Base-by-base conservation (phyloP, 64 coral and sea anemone genomes). In the Orbicella faveolata region DNA sequence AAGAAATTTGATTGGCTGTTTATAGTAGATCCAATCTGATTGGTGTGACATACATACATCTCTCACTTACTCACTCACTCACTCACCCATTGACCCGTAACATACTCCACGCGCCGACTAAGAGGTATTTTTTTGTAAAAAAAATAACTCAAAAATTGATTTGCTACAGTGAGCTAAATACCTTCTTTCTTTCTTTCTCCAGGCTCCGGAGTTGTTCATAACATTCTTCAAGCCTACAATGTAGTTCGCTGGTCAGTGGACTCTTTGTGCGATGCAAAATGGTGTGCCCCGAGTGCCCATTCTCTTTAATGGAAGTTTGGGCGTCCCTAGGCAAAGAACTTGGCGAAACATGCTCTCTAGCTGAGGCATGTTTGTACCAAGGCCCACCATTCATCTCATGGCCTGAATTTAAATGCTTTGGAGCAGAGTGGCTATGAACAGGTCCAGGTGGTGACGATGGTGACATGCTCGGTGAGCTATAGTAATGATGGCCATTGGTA, bases 181-280 rank as follows among this genome's bases (percentile, higher is more conserved):
- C 97, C 94, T 94, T 99, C 33, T 89, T 95, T 25, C 97, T 79
- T 67, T 99, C 97, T 61, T 94, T 95, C 73, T 99, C 97, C 41
- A 99, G 75, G 80, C 86, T 82, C 62, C 97, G 85, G 1, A 99
- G 87, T 67, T 95, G 97, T 82, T 99, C 97, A 86, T 93, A 99
- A 73, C 97, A 99, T 79, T 99, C 91, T 86, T 99, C 97, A 69
- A 99, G 78, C 80, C 89, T 87, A 11, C 85, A 75, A 52, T 99
- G 91, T 36, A 99, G 70, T 76, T 99, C 97, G 87, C 89, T 96
- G 26, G 88, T 93, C 21, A 95, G 83, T 62, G 91, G 91, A 75
- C 89, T 95, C 16, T 90, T 92, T 10, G 73, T 92, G 75, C 94
- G 61, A 37, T 78, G 73, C 36, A 74, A 83, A 90, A 78, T 68